Evolutionary conservation across 2,113 vertebrate species (phyloP).

Genomic region (Corydoras sp.): DNA sequence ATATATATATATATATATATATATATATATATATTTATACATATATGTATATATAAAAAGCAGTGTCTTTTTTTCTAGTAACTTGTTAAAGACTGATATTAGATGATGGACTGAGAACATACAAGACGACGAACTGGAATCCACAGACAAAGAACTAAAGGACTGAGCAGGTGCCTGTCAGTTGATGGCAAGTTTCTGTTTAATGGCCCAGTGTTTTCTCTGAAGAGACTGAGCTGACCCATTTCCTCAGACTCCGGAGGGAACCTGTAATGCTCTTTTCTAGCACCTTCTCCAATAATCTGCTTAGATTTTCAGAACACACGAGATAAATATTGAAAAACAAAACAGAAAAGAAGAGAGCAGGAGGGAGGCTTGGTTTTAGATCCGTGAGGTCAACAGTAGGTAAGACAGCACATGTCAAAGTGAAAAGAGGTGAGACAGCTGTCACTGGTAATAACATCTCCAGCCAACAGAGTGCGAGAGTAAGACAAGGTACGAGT

Average conservation of each 20-base stretch:
- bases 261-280: slow-evolving; percentile 23
- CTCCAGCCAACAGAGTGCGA: slow-evolving; percentile 30
- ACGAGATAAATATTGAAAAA: slow-evolving; percentile 2
- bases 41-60: too few species aligned
- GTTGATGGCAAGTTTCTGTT: slow-evolving; percentile 30
- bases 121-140: not conserved
- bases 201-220: slow-evolving; percentile 33
- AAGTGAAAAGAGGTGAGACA: slow-evolving; percentile 38
- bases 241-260: slow-evolving; percentile 15
- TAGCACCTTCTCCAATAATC: slow-evolving; percentile 12
- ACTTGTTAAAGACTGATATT: too few species aligned
- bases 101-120: too few species aligned
- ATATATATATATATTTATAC: too few species aligned
- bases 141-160: not conserved
- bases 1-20: too few species aligned
- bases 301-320: slow-evolving; percentile 22
- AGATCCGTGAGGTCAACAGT: slow-evolving; percentile 30
- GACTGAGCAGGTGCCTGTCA: slow-evolving; percentile 15
- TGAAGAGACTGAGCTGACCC: slow-evolving; percentile 24
- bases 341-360: slow-evolving; percentile 7
- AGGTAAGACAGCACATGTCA: slow-evolving; percentile 34
- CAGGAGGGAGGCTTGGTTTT: slow-evolving; percentile 31
- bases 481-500: slow-evolving; percentile 36
- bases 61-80: too few species aligned
- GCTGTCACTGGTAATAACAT: slow-evolving; percentile 43